Conservation (phyloP, 1,140 invertebrate genomes). For the Pygmarrhopalites habei region DNA sequence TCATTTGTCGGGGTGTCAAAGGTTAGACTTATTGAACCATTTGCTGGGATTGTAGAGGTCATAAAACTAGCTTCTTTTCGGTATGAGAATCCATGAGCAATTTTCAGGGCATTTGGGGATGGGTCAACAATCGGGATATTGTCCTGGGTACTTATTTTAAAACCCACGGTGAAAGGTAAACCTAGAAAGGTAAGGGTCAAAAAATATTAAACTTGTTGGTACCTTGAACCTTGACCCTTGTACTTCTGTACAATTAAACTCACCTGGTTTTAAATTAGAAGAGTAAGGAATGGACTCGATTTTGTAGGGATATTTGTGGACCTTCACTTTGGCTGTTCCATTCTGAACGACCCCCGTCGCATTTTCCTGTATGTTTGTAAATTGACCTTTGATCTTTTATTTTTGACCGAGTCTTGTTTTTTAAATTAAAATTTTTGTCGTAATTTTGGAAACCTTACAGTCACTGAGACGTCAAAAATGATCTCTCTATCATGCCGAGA, state of each 20-base stretch:
- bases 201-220: too few relatives aligned
- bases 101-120: constrained; percentile 52
- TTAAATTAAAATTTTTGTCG: too few relatives aligned
- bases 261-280: constrained; percentile 75
- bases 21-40: constrained; percentile 61
- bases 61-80: constrained; percentile 55
- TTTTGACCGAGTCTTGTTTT: too few relatives aligned
- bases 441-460: too few relatives aligned
- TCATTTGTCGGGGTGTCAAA: constrained; percentile 57
- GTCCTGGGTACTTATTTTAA: constrained; percentile 66
- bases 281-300: constrained; percentile 72
- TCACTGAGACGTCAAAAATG: constrained; percentile 23
- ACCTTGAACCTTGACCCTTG: too few relatives aligned
- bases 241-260: too few relatives aligned
- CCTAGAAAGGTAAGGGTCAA: too few relatives aligned
- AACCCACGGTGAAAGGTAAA: constrained; percentile 47
- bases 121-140: constrained; percentile 58
- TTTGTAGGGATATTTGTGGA: constrained; percentile 72
- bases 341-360: too few relatives aligned
- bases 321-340: constrained; percentile 58
- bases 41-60: constrained; percentile 53
- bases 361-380: too few relatives aligned
- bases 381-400: too few relatives aligned
- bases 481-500: neutral
- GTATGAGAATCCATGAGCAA: constrained; percentile 60